Evolutionary conservation across 2,113 vertebrate species (phyloP), one percentile per base, ranked within the genome.

Genomic region (Urocolius indicus): DNA sequence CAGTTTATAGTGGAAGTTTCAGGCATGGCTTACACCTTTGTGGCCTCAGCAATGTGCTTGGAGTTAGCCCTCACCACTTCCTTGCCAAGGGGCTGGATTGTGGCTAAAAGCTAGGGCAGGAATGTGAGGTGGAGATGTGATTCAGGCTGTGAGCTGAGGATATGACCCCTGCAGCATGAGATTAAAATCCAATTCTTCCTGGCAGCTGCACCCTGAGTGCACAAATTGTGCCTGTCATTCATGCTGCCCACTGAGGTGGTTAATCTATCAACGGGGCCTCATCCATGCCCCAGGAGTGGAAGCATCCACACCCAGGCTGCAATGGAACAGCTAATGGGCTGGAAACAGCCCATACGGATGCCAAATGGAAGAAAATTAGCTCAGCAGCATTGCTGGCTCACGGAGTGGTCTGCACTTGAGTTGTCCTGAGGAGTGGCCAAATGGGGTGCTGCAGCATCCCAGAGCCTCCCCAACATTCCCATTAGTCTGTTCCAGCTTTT

Each of bases 211-310:
- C 65, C 36, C 49, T 66, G 55, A 91, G 46, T 1, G 3, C 36
- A 91, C 54, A 80, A 75, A 68, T 83, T 13, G 1, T 86, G 48
- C 57, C 57, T 86, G 74, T 63, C 7, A 30, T 96, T 96, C 78
- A 88, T 2, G 29, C 41, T 96, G 92, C 61, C 75, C 38, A 21
- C 8, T 88, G 92, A 97, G 79, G 94, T 95, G 90, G 79, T 78
- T 95, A 95, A 96, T 92, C 63, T 72, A 84, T 74, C 77, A 94
- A 13, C 75, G 58, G 32, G 57, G 67, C 84, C 46, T 81, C 87
- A 78, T 84, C 61, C 1, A 13, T 77, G 85, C 68, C 36, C 34
- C 24, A 45, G 81, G 45, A 96, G 15, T 86, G 38, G 82, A 94
- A 86, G 82, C 65, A 82, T 81, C 67, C 94, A 84, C 81, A 82